Percentiles rank a stretch among this genome's conserved stretches.
phyloP scores from a whole-genome alignment of 2,888 invertebrate genomes.

The Polydrusus tereticollis region DNA sequence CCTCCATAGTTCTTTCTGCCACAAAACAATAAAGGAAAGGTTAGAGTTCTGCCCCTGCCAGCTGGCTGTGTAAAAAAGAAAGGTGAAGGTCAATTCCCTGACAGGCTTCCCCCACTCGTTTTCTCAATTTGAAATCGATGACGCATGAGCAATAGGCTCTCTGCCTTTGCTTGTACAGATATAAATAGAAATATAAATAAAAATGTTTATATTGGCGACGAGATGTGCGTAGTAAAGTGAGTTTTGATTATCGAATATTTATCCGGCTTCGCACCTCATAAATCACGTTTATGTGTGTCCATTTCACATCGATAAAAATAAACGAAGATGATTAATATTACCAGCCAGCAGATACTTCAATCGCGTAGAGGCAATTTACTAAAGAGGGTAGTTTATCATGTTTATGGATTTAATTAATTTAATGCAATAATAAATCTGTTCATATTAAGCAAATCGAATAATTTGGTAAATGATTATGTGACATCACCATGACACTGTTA shows the following conservation, averaged over 20 bases:
- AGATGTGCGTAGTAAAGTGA: conserved; percentile 1
- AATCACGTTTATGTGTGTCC: conserved; percentile 15
- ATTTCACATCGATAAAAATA: conserved; percentile 21
- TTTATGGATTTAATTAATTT: conserved; percentile 57
- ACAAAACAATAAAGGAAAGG: too few relatives aligned
- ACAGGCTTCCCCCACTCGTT: too few relatives aligned
- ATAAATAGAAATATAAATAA: neutral
- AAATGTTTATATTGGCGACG: conserved; percentile 3
- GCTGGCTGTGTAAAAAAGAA: too few relatives aligned
- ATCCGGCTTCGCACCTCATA: conserved; percentile 11
- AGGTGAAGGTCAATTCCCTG: too few relatives aligned
- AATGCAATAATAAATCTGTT: conserved; percentile 54
- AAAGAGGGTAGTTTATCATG: conserved; percentile 42
- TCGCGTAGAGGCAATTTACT: conserved; percentile 32
- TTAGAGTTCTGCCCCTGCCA: too few relatives aligned
- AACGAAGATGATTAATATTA: conserved; percentile 27
- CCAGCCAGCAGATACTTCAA: conserved; percentile 9
- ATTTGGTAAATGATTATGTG: conserved; percentile 57
- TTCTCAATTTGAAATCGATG: conserved; percentile 3
- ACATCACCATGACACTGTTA: conserved; percentile 57
- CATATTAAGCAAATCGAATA: conserved; percentile 55
- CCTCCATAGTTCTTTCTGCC: too few relatives aligned
- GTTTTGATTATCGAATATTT: conserved; percentile 11
- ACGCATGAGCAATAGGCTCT: conserved; percentile 20
- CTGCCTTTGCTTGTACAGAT: neutral